Percentiles rank a stretch among this genome's conserved stretches.
These are phyloP conservation scores for Sciurus niger DNA, from an alignment of 2,113 vertebrate species.

Conservation along the genomic window DNA sequence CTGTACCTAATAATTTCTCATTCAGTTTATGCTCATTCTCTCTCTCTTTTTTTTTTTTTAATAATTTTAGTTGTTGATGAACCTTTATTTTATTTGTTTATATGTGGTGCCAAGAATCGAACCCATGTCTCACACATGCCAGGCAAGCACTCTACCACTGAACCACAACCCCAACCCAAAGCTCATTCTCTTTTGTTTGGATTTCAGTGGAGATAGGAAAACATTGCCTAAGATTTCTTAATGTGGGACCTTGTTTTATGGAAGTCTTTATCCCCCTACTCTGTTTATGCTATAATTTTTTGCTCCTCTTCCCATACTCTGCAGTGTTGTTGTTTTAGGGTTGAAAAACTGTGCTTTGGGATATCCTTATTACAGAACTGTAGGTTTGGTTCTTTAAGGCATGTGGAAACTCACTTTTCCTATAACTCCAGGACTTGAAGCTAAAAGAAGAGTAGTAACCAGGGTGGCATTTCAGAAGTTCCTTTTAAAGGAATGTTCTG, in stretches of 20 bases:
- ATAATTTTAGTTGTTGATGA: too few species aligned
- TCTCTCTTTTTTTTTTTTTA: neutral
- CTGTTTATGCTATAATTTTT: neutral
- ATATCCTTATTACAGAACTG: neutral
- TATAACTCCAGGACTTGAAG: neutral
- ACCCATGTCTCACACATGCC: too few species aligned
- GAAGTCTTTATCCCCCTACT: neutral
- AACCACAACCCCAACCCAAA: too few species aligned
- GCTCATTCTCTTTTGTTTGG: neutral
- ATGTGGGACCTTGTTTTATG: neutral
- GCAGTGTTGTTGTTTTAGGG: neutral
- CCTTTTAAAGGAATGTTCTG: neutral
- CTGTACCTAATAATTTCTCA: neutral
- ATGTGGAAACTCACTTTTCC: neutral
- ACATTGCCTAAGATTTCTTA: neutral
- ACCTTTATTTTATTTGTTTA: too few species aligned
- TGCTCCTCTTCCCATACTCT: neutral
- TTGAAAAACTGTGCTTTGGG: neutral
- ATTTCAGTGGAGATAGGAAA: neutral
- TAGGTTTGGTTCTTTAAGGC: neutral
- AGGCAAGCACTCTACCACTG: too few species aligned
- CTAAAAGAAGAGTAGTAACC: neutral
- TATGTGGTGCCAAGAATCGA: too few species aligned
- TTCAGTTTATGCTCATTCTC: neutral
- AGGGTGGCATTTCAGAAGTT: constrained; percentile 3